Base-by-base conservation (phyloP, 2,797 vertebrate species). In the Hypotaenidia philippensis region DNA sequence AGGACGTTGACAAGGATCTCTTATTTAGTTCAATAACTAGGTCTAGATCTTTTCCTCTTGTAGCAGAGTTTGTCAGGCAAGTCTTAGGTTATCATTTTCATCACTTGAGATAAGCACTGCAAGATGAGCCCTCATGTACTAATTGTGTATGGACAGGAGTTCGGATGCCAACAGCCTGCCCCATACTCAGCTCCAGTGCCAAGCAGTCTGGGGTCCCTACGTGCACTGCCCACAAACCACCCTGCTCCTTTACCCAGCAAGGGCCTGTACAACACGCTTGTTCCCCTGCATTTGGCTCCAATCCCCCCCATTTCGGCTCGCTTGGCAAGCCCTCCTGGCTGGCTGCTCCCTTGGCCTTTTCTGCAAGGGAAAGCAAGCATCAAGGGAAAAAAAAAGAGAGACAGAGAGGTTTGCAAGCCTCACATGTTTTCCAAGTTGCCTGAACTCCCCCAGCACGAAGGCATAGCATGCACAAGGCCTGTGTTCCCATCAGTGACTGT, bases 291-390 rank as follows among this genome's bases (percentile, higher is more conserved):
- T 12, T 13, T 29, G 21, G 59, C 55, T 61, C 29, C 66, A 31
- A 32, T 15, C 25, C 66, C 41, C 44, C 14, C 21, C 85, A 13
- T 31, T 55, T 31, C 82, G 78, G 78, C 71, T 87, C 81, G 18
- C 31, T 44, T 34, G 49, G 49, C 81, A 53, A 3, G 0, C 10
- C 22, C 40, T 80, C 65, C 55, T 32, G 50, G 2, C 80, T 94
- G 72, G 45, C 82, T 86, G 81, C 91, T 88, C 47, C 79, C 61
- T 5, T 41, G 85, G 77, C 71, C 64, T 71, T 27, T 57, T 49
- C 64, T 41, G 1, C 64, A 44, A 44, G 41, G 41, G 41, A 44
- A 19, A 52, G 57, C 10, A 4, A 44, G 44, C 9, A 29, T 1
- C 27, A 56, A 52, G 49, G 41, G 41, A 31, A 47, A 36, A 36